Evolutionary conservation across 2,888 invertebrate genomes (phyloP).

Genomic region (Crematogaster levior): DNA sequence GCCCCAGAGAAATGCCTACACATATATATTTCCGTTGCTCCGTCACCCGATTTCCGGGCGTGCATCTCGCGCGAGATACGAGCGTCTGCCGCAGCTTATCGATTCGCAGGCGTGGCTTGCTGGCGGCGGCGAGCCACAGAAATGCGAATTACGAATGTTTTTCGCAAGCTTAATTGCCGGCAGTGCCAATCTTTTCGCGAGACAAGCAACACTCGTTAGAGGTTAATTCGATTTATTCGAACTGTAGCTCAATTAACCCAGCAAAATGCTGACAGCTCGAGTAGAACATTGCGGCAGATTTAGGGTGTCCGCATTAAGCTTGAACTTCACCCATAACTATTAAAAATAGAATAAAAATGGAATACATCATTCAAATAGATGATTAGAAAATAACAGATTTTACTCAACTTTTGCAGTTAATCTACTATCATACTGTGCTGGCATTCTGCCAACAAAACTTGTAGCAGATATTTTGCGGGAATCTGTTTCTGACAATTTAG

Average conservation of each 20-base stretch:
- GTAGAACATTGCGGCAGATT: background rate
- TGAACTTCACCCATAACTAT: background rate
- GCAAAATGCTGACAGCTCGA: background rate
- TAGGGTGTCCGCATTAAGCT: too few species aligned
- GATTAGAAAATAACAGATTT: background rate
- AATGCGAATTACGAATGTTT: constrained; percentile 31
- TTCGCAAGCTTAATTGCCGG: background rate
- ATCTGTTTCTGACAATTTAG: background rate
- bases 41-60: constrained; percentile 6
- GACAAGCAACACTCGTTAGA: background rate
- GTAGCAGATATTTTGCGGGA: background rate
- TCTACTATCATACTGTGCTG: background rate
- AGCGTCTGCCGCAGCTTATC: constrained; percentile 31
- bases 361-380: background rate
- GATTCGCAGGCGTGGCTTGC: constrained; percentile 57
- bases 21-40: background rate
- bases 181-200: background rate
- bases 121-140: background rate
- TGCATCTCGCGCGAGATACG: constrained; percentile 5
- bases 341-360: background rate
- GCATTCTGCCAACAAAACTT: background rate
- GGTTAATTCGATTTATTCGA: background rate
- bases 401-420: background rate
- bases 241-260: background rate
- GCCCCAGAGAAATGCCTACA: background rate